Conservation (phyloP, 1,140 invertebrate species). For the Drosophila lacertosa region DNA sequence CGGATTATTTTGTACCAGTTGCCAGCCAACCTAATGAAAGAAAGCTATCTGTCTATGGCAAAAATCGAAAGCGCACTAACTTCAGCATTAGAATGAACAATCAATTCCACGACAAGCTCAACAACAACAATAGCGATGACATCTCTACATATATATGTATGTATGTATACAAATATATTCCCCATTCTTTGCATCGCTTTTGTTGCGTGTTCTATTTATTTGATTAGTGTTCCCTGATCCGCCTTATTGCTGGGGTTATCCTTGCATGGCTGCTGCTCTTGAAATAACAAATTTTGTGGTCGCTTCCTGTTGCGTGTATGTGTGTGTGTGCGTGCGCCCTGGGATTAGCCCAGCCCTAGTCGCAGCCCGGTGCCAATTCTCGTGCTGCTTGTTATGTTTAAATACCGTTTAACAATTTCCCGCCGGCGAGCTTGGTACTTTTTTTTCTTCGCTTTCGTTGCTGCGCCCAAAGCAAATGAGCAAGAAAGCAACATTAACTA, state of each 20-base stretch:
- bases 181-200: background rate
- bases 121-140: slow-evolving; percentile 2
- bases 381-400: slow-evolving; percentile 60
- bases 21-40: slow-evolving; percentile 4
- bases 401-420: slow-evolving; percentile 82
- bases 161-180: too few species aligned
- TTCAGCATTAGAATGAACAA: too few species aligned
- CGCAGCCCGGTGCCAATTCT: slow-evolving; percentile 17
- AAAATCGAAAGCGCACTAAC: too few species aligned
- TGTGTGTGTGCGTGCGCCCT: slow-evolving; percentile 70
- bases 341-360: slow-evolving; percentile 61
- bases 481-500: slow-evolving; percentile 40
- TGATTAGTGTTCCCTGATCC: slow-evolving; percentile 62
- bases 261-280: slow-evolving; percentile 63
- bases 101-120: too few species aligned
- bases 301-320: slow-evolving; percentile 77
- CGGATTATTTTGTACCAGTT: slow-evolving; percentile 47
- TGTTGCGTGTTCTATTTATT: slow-evolving; percentile 59
- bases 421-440: slow-evolving; percentile 53
- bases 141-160: too few species aligned
- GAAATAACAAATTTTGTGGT: slow-evolving; percentile 81
- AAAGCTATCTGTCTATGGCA: background rate
- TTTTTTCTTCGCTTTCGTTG: slow-evolving; percentile 24
- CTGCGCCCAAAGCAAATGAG: slow-evolving; percentile 48
- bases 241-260: slow-evolving; percentile 65